phyloP scores from a whole-genome alignment of 1,140 invertebrate species.

The Calephelis virginiensis region DNA sequence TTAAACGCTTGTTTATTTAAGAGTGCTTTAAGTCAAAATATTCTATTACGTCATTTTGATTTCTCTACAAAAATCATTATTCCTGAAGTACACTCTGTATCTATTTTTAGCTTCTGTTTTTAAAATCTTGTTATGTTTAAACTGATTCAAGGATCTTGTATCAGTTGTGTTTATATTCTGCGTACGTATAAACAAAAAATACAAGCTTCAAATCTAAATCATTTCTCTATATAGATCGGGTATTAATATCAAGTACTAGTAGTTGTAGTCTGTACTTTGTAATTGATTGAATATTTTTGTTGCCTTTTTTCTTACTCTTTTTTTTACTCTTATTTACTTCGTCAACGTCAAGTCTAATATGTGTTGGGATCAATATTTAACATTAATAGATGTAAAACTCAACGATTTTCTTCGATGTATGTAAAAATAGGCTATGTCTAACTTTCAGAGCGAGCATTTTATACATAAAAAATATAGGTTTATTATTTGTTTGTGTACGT shows the following conservation, averaged over 20 bases:
- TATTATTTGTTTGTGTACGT: slow-evolving; percentile 72
- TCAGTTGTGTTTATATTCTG: too few species aligned
- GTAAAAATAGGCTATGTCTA: slow-evolving; percentile 73
- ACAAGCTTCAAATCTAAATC: too few species aligned
- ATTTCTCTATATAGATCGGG: too few species aligned
- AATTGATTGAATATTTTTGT: background rate
- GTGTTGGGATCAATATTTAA: slow-evolving; percentile 45
- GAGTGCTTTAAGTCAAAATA: background rate
- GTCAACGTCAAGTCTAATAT: slow-evolving; percentile 42
- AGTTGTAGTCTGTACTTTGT: background rate
- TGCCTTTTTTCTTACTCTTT: background rate
- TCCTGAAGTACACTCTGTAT: too few species aligned
- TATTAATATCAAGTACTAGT: too few species aligned
- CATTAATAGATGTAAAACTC: slow-evolving; percentile 63
- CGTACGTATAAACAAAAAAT: too few species aligned
- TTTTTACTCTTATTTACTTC: background rate
- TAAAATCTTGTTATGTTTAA: too few species aligned
- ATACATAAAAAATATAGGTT: slow-evolving; percentile 67
- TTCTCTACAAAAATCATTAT: too few species aligned
- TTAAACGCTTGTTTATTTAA: slow-evolving; percentile 9
- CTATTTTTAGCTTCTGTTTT: too few species aligned
- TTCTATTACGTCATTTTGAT: too few species aligned
- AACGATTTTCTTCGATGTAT: slow-evolving; percentile 68
- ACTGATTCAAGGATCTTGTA: too few species aligned
- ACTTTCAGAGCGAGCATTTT: slow-evolving; percentile 76